Evolutionary conservation across 2,797 vertebrate genomes (phyloP).

Genomic region (Sebastes nivosus): DNA sequence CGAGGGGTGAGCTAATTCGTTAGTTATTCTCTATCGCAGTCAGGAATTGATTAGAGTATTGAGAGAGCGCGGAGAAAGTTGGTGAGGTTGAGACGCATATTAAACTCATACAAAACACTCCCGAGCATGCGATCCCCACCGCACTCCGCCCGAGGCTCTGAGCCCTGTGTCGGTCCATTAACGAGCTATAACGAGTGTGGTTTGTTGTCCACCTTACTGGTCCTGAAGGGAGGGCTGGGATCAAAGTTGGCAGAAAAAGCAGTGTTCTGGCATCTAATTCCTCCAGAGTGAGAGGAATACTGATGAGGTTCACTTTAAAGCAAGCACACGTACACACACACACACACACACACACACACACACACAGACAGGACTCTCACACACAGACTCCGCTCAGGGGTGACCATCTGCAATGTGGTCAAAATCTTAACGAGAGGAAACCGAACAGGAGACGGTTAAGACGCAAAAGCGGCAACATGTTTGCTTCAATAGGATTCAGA

Average conservation of each 20-base stretch:
- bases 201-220: slow-evolving; percentile 75
- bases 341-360: slow-evolving; percentile 20
- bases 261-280: slow-evolving; percentile 79
- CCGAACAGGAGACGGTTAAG: neutral
- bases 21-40: slow-evolving; percentile 43
- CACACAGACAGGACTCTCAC: slow-evolving; percentile 1
- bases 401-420: slow-evolving; percentile 73
- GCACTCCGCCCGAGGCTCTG: slow-evolving; percentile 51
- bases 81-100: slow-evolving; percentile 42
- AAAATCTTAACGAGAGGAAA: slow-evolving; percentile 49
- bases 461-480: neutral
- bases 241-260: slow-evolving; percentile 81
- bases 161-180: slow-evolving; percentile 59
- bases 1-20: slow-evolving; percentile 49
- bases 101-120: slow-evolving; percentile 13
- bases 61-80: slow-evolving; percentile 23
- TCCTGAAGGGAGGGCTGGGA: slow-evolving; percentile 69
- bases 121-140: slow-evolving; percentile 22
- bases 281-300: slow-evolving; percentile 74
- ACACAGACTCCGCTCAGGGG: slow-evolving; percentile 48
- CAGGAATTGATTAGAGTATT: slow-evolving; percentile 58
- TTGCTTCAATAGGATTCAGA: neutral
- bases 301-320: slow-evolving; percentile 70
- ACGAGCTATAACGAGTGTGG: slow-evolving; percentile 67
- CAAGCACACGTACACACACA: slow-evolving; percentile 5